A percentile compares a stretch with the other conserved stretches of the same genome.
phyloP scores from a whole-genome alignment of 2,113 vertebrate species.

The Entelurus aequoreus region DNA sequence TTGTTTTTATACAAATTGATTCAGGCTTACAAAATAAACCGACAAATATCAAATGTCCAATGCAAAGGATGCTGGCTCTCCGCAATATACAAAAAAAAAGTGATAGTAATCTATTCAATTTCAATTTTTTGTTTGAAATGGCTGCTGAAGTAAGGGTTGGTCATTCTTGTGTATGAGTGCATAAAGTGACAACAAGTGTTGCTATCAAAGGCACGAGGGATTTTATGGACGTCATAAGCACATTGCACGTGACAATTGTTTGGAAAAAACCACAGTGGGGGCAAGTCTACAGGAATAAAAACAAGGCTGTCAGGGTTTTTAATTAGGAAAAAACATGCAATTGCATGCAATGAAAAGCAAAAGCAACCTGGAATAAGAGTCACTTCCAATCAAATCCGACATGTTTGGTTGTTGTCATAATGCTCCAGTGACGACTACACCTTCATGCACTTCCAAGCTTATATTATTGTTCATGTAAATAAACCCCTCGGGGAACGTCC shows the following conservation, averaged over 20 bases:
- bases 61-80: too few species aligned
- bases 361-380: constrained; percentile 2
- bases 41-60: too few species aligned
- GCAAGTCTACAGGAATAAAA: not conserved
- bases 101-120: not conserved
- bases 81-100: too few species aligned
- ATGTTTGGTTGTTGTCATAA: constrained; percentile 3
- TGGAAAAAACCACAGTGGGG: not conserved
- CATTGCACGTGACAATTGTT: not conserved
- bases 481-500: constrained; percentile 19
- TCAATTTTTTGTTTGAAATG: not conserved
- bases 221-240: constrained; percentile 1
- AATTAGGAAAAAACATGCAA: constrained; percentile 25
- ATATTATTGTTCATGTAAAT: constrained; percentile 30
- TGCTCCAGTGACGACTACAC: not conserved
- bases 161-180: not conserved
- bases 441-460: constrained; percentile 7
- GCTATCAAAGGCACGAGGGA: not conserved
- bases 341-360: constrained; percentile 22
- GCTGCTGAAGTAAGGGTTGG: not conserved
- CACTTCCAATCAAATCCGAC: constrained; percentile 12
- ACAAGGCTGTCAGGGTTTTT: constrained; percentile 10
- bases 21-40: too few species aligned
- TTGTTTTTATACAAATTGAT: too few species aligned
- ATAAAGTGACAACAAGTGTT: too few species aligned